A percentile compares a stretch with the other conserved stretches of the same genome.
Evolutionary conservation across 2,888 invertebrate species (phyloP).

Genomic region (Drosophila birchii): DNA sequence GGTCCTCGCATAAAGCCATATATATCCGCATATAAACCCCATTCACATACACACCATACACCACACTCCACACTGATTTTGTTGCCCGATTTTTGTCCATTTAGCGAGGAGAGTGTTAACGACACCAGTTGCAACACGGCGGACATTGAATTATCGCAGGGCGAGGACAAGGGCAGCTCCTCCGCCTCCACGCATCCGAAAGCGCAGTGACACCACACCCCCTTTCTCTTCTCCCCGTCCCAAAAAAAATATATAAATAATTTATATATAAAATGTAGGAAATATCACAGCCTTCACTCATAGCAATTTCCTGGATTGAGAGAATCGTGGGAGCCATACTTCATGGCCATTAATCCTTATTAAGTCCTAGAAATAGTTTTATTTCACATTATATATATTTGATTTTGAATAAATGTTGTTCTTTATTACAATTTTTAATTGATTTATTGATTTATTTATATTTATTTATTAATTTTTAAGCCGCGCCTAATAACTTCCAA

Average conservation of each 20-base stretch:
- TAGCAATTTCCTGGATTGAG: slow-evolving; percentile 16
- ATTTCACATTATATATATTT: slow-evolving; percentile 30
- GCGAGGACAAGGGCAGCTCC: slow-evolving; percentile 39
- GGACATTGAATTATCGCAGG: slow-evolving; percentile 80
- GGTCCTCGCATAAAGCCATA: slow-evolving; percentile 38
- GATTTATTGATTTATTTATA: slow-evolving; percentile 10
- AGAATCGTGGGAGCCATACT: slow-evolving; percentile 20
- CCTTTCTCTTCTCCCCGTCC: background rate
- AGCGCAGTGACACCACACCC: slow-evolving; percentile 35
- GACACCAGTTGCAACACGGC: slow-evolving; percentile 67
- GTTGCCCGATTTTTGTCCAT: slow-evolving; percentile 58
- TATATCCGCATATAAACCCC: slow-evolving; percentile 6
- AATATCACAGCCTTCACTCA: slow-evolving; percentile 15
- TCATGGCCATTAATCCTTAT: slow-evolving; percentile 36
- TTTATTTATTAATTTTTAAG: slow-evolving; percentile 50
- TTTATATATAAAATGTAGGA: slow-evolving; percentile 19
- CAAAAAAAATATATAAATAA: slow-evolving; percentile 3
- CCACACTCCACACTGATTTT: slow-evolving; percentile 54
- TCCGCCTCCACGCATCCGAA: slow-evolving; percentile 49
- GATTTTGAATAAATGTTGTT: slow-evolving; percentile 55
- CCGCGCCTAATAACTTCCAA: slow-evolving; percentile 78
- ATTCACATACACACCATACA: slow-evolving; percentile 19
- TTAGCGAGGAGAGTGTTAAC: slow-evolving; percentile 71
- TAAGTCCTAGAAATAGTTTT: slow-evolving; percentile 33
- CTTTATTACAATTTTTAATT: slow-evolving; percentile 25